A percentile compares a stretch with the other conserved stretches of the same genome.
Evolutionary conservation across 2,113 vertebrate genomes (phyloP).

Genomic region (Stomatorhinus ivindoensis): DNA sequence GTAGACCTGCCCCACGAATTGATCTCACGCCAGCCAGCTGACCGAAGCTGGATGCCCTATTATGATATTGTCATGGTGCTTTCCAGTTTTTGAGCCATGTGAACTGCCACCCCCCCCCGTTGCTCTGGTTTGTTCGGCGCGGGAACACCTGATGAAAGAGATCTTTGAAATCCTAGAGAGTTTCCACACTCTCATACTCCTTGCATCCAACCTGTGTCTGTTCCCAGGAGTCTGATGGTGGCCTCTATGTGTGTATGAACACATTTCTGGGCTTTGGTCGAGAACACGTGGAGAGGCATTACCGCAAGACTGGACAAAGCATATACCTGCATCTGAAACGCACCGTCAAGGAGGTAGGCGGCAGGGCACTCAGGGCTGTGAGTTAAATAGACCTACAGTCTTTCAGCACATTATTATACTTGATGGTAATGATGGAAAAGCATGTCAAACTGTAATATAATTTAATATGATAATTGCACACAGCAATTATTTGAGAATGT

Average conservation of each 20-base stretch:
- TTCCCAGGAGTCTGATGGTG: conserved; percentile 87
- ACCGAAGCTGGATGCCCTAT: background rate
- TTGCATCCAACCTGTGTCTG: conserved; percentile 27
- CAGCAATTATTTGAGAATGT: background rate
- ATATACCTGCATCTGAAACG: conserved; percentile 95
- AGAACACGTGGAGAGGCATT: conserved; percentile 94
- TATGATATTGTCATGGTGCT: background rate
- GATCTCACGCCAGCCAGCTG: too few relatives aligned
- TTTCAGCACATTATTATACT: background rate
- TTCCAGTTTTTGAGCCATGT: background rate
- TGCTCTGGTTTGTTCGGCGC: background rate
- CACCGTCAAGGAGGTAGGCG: conserved; percentile 72
- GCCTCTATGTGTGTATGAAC: conserved; percentile 97
- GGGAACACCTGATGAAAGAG: background rate
- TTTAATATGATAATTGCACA: background rate
- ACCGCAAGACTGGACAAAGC: conserved; percentile 95
- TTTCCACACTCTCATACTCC: background rate
- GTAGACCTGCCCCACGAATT: too few relatives aligned
- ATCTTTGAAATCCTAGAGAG: background rate
- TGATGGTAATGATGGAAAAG: background rate
- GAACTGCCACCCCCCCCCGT: background rate
- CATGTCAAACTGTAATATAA: background rate
- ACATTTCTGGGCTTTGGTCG: conserved; percentile 97
- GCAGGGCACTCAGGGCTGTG: background rate
- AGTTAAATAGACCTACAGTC: background rate